These are phyloP conservation scores for Eupithecia centaureata DNA, from an alignment of 2,888 invertebrate species.

Conservation along the genomic window DNA sequence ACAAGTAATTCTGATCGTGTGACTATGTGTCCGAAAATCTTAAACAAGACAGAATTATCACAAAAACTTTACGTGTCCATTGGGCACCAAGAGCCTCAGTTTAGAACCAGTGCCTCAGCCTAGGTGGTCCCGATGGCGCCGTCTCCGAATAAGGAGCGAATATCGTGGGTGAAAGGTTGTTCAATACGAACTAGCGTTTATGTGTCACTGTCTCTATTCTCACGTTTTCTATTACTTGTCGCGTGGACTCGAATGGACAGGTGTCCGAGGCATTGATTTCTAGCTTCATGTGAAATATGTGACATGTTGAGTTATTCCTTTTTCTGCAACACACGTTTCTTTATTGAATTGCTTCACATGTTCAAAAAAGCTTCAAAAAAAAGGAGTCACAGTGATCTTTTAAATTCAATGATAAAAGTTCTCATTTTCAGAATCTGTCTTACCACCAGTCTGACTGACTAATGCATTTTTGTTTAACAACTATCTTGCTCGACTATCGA, in stretches of 20 bases:
- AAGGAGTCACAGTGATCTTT: not conserved
- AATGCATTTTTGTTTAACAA: not conserved
- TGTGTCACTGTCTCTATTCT: constrained; percentile 59
- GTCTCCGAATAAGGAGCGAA: constrained; percentile 56
- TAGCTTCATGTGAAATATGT: constrained; percentile 6
- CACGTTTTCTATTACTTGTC: constrained; percentile 51
- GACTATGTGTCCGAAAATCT: not conserved
- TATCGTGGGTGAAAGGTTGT: constrained; percentile 69
- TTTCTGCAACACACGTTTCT: not conserved
- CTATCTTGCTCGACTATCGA: not conserved
- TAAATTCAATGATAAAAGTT: not conserved
- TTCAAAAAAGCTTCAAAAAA: not conserved
- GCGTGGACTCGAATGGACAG: constrained; percentile 19
- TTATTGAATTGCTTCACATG: not conserved
- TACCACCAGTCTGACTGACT: not conserved
- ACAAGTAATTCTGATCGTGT: no score
- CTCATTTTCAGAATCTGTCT: not conserved
- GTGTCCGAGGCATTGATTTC: constrained; percentile 23
- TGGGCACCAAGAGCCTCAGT: constrained; percentile 12
- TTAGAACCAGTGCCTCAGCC: constrained; percentile 40
- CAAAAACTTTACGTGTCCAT: not conserved
- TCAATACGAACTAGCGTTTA: constrained; percentile 46
- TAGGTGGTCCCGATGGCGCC: constrained; percentile 61
- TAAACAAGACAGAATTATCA: not conserved
- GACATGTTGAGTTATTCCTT: not conserved